phyloP scores from a whole-genome alignment of 2,797 vertebrate species.

The Periophthalmus magnuspinnatus region DNA sequence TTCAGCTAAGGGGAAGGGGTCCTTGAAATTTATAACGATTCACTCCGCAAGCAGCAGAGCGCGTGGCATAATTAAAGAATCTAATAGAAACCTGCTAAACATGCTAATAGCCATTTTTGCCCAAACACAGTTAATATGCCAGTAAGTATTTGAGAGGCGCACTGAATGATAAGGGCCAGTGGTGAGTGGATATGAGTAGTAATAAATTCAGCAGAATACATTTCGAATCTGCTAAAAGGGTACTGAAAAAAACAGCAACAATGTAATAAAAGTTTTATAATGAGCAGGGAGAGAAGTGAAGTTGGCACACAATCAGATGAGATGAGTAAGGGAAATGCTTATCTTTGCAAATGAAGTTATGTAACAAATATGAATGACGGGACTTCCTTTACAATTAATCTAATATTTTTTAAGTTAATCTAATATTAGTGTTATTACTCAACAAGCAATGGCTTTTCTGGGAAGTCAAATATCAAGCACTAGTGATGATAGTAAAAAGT shows the following conservation, averaged over 20 bases:
- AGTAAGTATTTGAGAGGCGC: conserved; percentile 20
- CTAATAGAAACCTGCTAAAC: conserved; percentile 23
- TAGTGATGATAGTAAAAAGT: background rate
- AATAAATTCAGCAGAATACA: conserved; percentile 48
- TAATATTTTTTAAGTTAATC: conserved; percentile 7
- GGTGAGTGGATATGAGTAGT: conserved; percentile 6
- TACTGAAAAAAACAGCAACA: conserved; percentile 34
- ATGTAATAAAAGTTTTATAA: conserved; percentile 57
- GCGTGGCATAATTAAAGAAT: conserved; percentile 46
- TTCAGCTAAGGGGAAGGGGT: conserved; percentile 19
- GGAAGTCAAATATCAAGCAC: background rate
- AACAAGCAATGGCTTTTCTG: background rate
- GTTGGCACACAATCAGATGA: conserved; percentile 45
- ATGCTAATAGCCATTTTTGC: conserved; percentile 27
- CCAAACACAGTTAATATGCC: conserved; percentile 46
- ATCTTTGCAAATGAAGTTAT: conserved; percentile 24
- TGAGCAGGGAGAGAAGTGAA: conserved; percentile 26
- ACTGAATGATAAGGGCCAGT: conserved; percentile 32
- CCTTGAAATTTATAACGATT: conserved; percentile 48
- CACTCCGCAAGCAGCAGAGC: conserved; percentile 32
- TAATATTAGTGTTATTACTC: conserved; percentile 15
- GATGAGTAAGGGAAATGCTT: conserved; percentile 42
- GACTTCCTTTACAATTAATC: conserved; percentile 6
- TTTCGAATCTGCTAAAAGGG: conserved; percentile 50
- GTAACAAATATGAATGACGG: conserved; percentile 18